phyloP scores from a whole-genome alignment of 2,797 vertebrate species.

The Spea hammondii region DNA sequence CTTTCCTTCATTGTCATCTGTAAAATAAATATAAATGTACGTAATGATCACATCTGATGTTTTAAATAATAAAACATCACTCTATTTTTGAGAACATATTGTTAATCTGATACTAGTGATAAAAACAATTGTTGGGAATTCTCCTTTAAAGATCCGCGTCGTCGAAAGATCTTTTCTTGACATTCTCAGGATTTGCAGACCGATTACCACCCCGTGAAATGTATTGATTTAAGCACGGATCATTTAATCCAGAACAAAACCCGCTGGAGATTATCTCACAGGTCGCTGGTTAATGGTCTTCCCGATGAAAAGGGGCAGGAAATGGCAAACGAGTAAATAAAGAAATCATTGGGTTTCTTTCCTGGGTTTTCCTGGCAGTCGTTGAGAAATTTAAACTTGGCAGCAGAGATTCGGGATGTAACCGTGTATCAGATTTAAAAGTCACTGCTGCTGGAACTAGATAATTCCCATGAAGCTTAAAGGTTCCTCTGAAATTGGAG shows the following conservation, averaged over 20 bases:
- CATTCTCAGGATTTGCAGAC: not conserved
- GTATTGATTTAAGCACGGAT: slow-evolving; percentile 20
- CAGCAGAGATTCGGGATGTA: slow-evolving; percentile 4
- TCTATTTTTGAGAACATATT: too few relatives aligned
- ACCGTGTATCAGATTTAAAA: slow-evolving; percentile 48
- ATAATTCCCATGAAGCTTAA: slow-evolving; percentile 41
- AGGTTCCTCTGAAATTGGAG: slow-evolving; percentile 34
- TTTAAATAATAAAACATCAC: too few relatives aligned
- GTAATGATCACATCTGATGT: too few relatives aligned
- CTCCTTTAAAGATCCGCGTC: too few relatives aligned
- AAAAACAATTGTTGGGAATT: too few relatives aligned
- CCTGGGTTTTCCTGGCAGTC: not conserved
- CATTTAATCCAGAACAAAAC: slow-evolving; percentile 12
- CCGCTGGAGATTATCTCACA: slow-evolving; percentile 20
- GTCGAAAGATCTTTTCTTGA: not conserved
- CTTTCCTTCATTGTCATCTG: too few relatives aligned
- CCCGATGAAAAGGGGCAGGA: not conserved
- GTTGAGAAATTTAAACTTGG: not conserved
- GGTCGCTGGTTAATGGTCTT: slow-evolving; percentile 5
- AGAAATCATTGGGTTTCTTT: slow-evolving; percentile 12
- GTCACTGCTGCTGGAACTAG: slow-evolving; percentile 34
- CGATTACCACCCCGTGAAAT: slow-evolving; percentile 2
- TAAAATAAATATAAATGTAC: too few relatives aligned
- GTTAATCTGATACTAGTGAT: too few relatives aligned
- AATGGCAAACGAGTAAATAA: not conserved